Percentiles rank a stretch among this genome's conserved stretches.
Evolutionary conservation across 2,888 invertebrate genomes (phyloP).

Genomic region (Leptinotarsa haldemani): DNA sequence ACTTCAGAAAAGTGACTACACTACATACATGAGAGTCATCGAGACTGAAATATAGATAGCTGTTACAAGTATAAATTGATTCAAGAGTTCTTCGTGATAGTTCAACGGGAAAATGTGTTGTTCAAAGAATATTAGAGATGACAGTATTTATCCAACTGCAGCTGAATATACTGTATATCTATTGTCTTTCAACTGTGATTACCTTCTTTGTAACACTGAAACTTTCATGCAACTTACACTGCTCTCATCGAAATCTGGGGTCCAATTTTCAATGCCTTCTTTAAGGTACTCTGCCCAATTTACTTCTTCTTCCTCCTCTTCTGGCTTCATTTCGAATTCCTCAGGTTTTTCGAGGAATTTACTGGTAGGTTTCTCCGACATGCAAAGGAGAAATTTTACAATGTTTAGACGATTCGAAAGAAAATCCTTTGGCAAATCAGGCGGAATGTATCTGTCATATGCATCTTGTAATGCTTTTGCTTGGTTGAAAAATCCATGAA

Average conservation of each 20-base stretch:
- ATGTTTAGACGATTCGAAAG: slow-evolving; percentile 54
- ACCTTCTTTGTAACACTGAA: not conserved
- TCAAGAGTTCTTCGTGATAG: no score
- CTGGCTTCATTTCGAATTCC: slow-evolving; percentile 52
- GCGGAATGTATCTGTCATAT: slow-evolving; percentile 56
- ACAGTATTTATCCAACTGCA: no score
- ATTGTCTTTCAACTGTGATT: not conserved
- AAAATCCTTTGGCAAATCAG: slow-evolving; percentile 51
- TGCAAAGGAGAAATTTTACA: slow-evolving; percentile 59
- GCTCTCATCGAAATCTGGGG: slow-evolving; percentile 49
- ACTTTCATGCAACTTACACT: slow-evolving; percentile 44
- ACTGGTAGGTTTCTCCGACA: slow-evolving; percentile 61
- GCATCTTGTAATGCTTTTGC: slow-evolving; percentile 54
- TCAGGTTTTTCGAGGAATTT: slow-evolving; percentile 57
- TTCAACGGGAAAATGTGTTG: no score
- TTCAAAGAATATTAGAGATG: no score
- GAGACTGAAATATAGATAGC: no score
- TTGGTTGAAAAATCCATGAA: slow-evolving; percentile 61
- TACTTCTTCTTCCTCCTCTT: slow-evolving; percentile 63
- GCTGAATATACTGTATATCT: no score
- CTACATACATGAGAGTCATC: no score
- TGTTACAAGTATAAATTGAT: no score
- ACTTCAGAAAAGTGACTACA: no score
- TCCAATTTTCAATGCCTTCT: slow-evolving; percentile 62
- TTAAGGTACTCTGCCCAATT: slow-evolving; percentile 68